phyloP scores from a whole-genome alignment of 23 tunicate genomes.

The Trididemnum miniatum region DNA sequence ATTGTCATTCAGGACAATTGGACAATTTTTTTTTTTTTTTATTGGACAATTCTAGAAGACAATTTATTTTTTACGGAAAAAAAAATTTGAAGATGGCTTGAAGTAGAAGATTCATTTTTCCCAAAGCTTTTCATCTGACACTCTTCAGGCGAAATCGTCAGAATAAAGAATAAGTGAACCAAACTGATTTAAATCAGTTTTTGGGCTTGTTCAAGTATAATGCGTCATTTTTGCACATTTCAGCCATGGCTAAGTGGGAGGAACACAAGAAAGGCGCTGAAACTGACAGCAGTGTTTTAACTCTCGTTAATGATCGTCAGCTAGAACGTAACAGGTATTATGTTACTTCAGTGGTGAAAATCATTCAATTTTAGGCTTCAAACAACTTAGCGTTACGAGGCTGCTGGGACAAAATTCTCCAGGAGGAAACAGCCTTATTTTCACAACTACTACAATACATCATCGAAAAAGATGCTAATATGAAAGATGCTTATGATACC shows the following conservation, averaged over 20 bases:
- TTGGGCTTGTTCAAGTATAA: no score
- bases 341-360: background rate
- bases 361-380: background rate
- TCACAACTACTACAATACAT: background rate
- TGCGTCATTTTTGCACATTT: no score
- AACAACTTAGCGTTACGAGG: background rate
- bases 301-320: background rate
- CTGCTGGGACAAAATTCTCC: background rate
- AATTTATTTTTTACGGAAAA: no score
- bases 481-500: background rate
- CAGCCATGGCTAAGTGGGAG: background rate
- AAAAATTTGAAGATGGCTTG: no score
- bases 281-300: background rate
- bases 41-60: no score
- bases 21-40: no score
- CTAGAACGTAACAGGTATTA: background rate
- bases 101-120: no score
- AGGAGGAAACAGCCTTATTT: background rate
- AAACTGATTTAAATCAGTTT: no score
- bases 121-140: no score
- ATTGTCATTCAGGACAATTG: no score
- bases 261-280: background rate
- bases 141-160: no score
- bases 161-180: no score
- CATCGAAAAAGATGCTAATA: background rate